Evolutionary conservation across 2,797 vertebrate species (phyloP).

Genomic region (Sebastes minor): DNA sequence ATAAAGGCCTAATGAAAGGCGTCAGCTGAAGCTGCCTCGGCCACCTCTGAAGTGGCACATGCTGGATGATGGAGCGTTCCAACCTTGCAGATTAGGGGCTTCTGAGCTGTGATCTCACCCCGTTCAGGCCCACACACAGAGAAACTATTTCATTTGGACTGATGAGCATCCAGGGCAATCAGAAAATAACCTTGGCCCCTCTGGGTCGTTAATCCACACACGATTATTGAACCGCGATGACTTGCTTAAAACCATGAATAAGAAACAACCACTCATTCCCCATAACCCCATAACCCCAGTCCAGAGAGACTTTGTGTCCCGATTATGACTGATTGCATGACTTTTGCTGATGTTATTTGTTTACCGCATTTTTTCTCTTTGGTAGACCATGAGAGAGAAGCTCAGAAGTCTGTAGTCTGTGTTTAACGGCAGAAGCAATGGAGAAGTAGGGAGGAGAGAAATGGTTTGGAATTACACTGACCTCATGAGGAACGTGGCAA

Average conservation of each 20-base stretch:
- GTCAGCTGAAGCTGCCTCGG: conserved; percentile 16
- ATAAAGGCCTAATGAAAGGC: conserved; percentile 55
- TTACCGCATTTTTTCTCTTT: conserved; percentile 27
- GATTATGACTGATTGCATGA: conserved; percentile 27
- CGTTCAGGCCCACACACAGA: conserved; percentile 63
- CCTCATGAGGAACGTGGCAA: conserved; percentile 55
- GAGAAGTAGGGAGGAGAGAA: conserved; percentile 25
- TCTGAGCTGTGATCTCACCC: conserved; percentile 39
- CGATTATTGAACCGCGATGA: conserved; percentile 32
- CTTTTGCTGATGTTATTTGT: conserved; percentile 24
- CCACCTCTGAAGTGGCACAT: conserved; percentile 48
- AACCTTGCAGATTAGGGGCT: conserved; percentile 50
- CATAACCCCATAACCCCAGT: neutral
- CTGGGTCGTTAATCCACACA: conserved; percentile 19
- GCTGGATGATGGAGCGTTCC: conserved; percentile 41
- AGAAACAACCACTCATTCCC: conserved; percentile 6
- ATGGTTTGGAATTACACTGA: conserved; percentile 52
- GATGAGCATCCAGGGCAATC: conserved; percentile 28
- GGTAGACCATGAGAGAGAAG: conserved; percentile 22
- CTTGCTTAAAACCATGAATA: conserved; percentile 3
- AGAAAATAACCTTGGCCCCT: neutral
- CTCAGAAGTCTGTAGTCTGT: neutral
- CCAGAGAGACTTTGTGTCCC: conserved; percentile 10
- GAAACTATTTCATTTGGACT: conserved; percentile 27
- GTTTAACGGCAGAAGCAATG: conserved; percentile 5